Conservation (phyloP, 2,888 invertebrate genomes). For the Gisinianus flammeolus region DNA sequence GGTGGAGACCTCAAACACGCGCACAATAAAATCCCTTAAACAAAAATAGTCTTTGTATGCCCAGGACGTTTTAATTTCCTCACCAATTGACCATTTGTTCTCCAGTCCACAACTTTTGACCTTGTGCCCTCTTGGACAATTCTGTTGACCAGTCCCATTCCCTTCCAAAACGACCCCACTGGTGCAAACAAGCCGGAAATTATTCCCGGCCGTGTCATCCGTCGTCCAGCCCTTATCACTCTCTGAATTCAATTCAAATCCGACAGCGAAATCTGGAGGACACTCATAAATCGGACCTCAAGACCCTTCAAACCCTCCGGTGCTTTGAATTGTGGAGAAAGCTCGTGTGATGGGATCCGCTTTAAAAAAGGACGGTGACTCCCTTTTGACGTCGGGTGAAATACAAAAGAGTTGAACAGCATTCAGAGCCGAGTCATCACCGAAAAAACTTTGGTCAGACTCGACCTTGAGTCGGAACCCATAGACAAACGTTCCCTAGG, state of each 20-base stretch:
- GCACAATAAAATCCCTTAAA: too few relatives aligned
- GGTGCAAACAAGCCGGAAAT: slow-evolving; percentile 27
- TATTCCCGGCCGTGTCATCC: slow-evolving; percentile 40
- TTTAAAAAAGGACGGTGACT: neutral
- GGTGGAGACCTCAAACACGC: too few relatives aligned
- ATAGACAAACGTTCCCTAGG: too few relatives aligned
- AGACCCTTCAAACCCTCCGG: slow-evolving; percentile 47
- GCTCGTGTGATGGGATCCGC: neutral
- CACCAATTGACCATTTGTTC: too few relatives aligned
- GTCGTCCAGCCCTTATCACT: slow-evolving; percentile 38
- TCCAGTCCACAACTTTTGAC: too few relatives aligned
- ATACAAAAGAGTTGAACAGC: too few relatives aligned
- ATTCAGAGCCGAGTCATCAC: too few relatives aligned
- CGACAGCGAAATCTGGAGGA: slow-evolving; percentile 42
- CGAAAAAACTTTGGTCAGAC: too few relatives aligned
- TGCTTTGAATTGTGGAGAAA: slow-evolving; percentile 37
- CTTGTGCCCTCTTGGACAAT: slow-evolving; percentile 44
- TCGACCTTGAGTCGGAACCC: too few relatives aligned
- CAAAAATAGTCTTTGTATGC: too few relatives aligned
- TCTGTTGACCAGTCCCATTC: slow-evolving; percentile 45
- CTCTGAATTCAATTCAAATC: slow-evolving; percentile 53
- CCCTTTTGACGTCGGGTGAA: slow-evolving; percentile 3
- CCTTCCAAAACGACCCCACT: slow-evolving; percentile 39
- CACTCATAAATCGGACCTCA: slow-evolving; percentile 48
- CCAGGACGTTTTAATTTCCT: too few relatives aligned